A percentile compares a stretch with the other conserved stretches of the same genome.
phyloP scores from a whole-genome alignment of 2,113 vertebrate genomes.

The Pygoscelis antarcticus region DNA sequence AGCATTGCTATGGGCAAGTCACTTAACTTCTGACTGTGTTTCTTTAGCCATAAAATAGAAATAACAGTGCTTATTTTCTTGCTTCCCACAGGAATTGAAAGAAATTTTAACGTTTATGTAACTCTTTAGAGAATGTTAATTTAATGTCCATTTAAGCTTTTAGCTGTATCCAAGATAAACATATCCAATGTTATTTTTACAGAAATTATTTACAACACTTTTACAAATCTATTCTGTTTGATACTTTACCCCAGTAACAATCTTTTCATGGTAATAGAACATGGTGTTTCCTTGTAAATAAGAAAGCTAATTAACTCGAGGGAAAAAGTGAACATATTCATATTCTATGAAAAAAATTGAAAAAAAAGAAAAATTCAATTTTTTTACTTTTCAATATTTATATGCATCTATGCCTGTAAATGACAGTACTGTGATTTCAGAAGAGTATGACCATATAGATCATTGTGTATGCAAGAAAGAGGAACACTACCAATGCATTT shows the following conservation, averaged over 20 bases:
- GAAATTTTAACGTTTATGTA: conserved; percentile 27
- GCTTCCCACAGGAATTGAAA: conserved; percentile 6
- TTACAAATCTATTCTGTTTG: not conserved
- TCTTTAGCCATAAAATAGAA: conserved; percentile 44
- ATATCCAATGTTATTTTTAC: not conserved
- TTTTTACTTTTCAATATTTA: not conserved
- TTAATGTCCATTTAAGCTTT: conserved; percentile 15
- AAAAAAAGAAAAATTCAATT: rapidly evolving
- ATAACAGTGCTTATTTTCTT: conserved; percentile 37
- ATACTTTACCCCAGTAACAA: not conserved
- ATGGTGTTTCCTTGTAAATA: not conserved
- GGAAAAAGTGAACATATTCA: not conserved
- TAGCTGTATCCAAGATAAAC: not conserved
- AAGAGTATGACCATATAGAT: not conserved
- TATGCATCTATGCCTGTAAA: not conserved
- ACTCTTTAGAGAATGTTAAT: conserved; percentile 11
- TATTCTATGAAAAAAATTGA: not conserved
- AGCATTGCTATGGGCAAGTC: conserved; percentile 9
- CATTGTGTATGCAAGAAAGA: not conserved
- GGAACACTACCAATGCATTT: not conserved
- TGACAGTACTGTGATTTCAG: not conserved
- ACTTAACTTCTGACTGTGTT: conserved; percentile 34
- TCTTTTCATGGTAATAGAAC: not conserved
- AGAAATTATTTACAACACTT: not conserved
- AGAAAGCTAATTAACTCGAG: not conserved